These are phyloP conservation scores for Campaea margaritaria DNA, from an alignment of 2,888 invertebrate genomes.

Conservation along the genomic window DNA sequence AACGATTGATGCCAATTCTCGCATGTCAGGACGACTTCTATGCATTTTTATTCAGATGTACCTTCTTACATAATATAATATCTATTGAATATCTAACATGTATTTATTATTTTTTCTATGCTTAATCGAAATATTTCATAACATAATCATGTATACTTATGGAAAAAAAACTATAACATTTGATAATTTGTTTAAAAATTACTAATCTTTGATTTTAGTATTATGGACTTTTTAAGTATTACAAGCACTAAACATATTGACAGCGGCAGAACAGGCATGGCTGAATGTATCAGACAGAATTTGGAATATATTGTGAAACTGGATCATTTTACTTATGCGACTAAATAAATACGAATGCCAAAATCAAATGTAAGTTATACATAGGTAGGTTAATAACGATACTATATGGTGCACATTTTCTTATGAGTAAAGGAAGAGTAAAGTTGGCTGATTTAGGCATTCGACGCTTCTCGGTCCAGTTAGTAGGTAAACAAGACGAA, in stretches of 20 bases:
- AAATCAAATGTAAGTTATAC: slow-evolving; percentile 12
- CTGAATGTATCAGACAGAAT: background rate
- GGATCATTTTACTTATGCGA: background rate
- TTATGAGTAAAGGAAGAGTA: slow-evolving; percentile 10
- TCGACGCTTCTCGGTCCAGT: slow-evolving; percentile 1
- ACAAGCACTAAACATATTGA: slow-evolving; percentile 2
- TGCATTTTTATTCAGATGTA: no score
- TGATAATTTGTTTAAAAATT: no score
- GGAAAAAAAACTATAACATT: no score
- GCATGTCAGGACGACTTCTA: no score
- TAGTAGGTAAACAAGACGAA: slow-evolving; percentile 3
- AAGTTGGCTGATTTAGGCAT: slow-evolving; percentile 9
- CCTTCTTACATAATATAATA: no score
- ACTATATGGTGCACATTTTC: slow-evolving; percentile 16
- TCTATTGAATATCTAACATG: no score
- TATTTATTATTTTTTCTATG: background rate
- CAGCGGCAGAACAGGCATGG: slow-evolving; percentile 23
- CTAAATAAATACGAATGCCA: slow-evolving; percentile 2
- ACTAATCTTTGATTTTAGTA: no score
- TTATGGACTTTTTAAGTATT: no score
- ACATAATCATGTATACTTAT: no score
- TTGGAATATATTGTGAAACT: slow-evolving; percentile 3
- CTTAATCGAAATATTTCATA: no score
- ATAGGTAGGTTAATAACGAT: slow-evolving; percentile 21
- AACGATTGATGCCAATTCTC: no score